Base-by-base conservation (phyloP, 2,888 invertebrate species). In the Drosophila anomelani region DNA sequence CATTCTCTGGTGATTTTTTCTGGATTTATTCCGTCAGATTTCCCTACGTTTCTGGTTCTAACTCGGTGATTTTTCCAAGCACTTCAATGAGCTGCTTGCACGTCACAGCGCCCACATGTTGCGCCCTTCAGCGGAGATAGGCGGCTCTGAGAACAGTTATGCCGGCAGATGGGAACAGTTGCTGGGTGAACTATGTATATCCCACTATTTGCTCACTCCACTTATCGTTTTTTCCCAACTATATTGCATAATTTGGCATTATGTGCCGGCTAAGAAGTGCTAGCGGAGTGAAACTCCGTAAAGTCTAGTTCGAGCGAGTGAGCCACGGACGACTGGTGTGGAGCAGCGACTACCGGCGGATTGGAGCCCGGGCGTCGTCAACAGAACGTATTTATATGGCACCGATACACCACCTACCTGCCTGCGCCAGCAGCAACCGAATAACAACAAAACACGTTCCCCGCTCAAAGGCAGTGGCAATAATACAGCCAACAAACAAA, bases 311-410 rank as follows among this genome's bases (percentile, higher is more conserved):
- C 51, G 53, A 60, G 57, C 75, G 62, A 69, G 58, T 61, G 34
- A 67, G 43, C 49, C 49, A 76, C 85, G 46, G 70, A 63, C 80
- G 88, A 80, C 88, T 88, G 73, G 47, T 29, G 36, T 41, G 57
- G 57, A 80, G 46, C 71, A 66, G 68, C 71, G 77, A 80, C 85
- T 88, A 82, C 91, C 91, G 91, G 91, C 80, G 86, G 79, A 88
- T 88, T 91, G 78, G 90, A 90, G 81, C 78, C 69, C 74, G 79
- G 80, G 74, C 71, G 76, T 73, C 75, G 78, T 70, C 72, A 77
- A 74, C 80, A 69, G 71, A 80, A 73, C 79, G 80, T 83, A 90
- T 91, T 91, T 91, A 91, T 91, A 91, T 81, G 82, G 67, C 36
- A n/a, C 72, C 76, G 57, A 63, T 58, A 60, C 36, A 53, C 20